A percentile compares a stretch with the other conserved stretches of the same genome.
Conservation (phyloP, 2,113 vertebrate genomes). For the Phocoena sinus region DNA sequence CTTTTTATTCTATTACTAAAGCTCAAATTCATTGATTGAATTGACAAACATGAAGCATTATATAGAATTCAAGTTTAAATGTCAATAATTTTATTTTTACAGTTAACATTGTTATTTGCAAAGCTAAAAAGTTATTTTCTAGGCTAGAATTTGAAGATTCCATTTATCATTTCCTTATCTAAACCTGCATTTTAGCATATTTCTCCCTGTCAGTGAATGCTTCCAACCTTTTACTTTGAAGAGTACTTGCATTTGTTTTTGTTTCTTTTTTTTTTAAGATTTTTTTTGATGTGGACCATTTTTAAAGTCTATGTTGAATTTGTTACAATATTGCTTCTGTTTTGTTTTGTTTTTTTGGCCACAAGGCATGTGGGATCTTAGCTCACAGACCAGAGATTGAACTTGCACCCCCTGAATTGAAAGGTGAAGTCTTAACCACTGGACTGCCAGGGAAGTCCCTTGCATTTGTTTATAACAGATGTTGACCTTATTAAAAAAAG, state of each 20-base stretch:
- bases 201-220: conserved; percentile 38
- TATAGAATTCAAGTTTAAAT: conserved; percentile 49
- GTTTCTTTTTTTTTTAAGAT: not conserved
- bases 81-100: conserved; percentile 10
- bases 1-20: conserved; percentile 52
- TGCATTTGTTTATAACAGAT: conserved; percentile 71
- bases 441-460: too few relatives aligned
- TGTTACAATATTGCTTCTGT: too few relatives aligned
- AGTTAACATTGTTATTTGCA: conserved; percentile 24
- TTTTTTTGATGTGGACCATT: too few relatives aligned
- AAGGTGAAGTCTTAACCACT: too few relatives aligned
- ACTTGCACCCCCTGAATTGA: too few relatives aligned
- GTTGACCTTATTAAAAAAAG: conserved; percentile 72
- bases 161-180: conserved; percentile 69
- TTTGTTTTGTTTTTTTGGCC: too few relatives aligned
- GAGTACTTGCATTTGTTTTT: conserved; percentile 65
- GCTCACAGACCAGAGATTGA: too few relatives aligned
- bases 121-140: conserved; percentile 66
- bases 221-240: conserved; percentile 59
- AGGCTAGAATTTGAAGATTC: conserved; percentile 48
- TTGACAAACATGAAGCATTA: conserved; percentile 47
- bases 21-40: conserved; percentile 27
- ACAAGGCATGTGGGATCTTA: too few relatives aligned
- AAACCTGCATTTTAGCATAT: conserved; percentile 55
- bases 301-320: too few relatives aligned